Base-by-base conservation (phyloP, 2,888 invertebrate species). In the Tetropium fuscum region DNA sequence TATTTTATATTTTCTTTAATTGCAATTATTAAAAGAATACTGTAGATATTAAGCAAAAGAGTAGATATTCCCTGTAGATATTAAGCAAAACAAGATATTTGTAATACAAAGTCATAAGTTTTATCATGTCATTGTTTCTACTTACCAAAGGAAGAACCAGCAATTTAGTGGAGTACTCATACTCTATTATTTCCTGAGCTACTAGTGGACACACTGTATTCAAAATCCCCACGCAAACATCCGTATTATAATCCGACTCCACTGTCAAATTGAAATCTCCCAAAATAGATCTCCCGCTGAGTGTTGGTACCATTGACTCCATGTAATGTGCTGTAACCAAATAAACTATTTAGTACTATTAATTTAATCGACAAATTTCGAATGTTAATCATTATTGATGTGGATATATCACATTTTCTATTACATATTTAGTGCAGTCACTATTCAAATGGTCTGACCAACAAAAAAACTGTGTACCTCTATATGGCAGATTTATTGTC, bases 141-240 rank as follows among this genome's bases (percentile, higher is more conserved):
- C 43, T 36, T 34, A 53, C 44, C 11, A 19, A 40, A n/a, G 43
- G 53, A 16, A 34, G 18, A 2, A 36, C 22, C 16, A 36, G 10
- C 8, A 53, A 7, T 1, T 43, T 16, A 7, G 11, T 15, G 8
- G 43, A 22, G 22, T 43, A 53, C 15, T 19, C 13, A 20, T 64
- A 68, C 19, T 51, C 40, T 6, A 66, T 49, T 15, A 34, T 22
- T 56, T 68, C 68, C 0, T 38, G 22, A 53, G 58, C 18, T 0
- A 58, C 64, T 6, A 68, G 8, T 4, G 68, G 68, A 47, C 68
- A 68, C 0, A 47, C 20, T 0, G 66, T 66, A 43, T 66, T 68
- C 7, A 55, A 53, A 3, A 68, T 53, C 16, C 60, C 61, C 19
- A 25, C 36, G 25, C 68, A 68, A 15, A 56, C 66, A 44, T 68